Evolutionary conservation across 2,113 vertebrate genomes (phyloP).

Genomic region (Brachypodius melanocephalos): DNA sequence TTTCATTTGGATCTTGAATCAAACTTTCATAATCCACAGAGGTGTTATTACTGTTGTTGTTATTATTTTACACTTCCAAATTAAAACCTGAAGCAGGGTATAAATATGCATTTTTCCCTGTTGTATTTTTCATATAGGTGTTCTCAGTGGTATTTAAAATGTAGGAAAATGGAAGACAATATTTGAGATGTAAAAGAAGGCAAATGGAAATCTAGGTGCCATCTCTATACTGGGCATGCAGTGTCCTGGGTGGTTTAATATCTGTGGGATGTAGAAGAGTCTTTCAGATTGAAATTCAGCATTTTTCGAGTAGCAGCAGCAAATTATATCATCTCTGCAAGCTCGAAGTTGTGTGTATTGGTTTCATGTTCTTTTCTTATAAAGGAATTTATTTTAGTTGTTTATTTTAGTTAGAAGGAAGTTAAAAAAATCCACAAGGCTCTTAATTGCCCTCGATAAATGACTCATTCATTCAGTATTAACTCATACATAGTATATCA

Average conservation of each 20-base stretch:
- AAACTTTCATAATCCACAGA: neutral
- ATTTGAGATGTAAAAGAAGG: neutral
- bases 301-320: neutral
- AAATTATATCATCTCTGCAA: neutral
- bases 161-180: neutral
- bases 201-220: neutral
- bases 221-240: neutral
- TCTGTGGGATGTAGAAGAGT: neutral
- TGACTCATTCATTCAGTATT: neutral
- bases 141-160: neutral
- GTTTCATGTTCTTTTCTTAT: neutral
- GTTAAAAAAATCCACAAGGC: neutral
- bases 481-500: conserved; percentile 29
- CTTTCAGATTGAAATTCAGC: neutral
- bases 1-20: neutral
- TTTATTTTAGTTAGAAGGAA: conserved; percentile 15
- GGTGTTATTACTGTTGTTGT: neutral
- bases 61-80: neutral
- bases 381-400: neutral
- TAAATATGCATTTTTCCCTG: neutral
- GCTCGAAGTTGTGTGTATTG: neutral
- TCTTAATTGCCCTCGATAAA: neutral
- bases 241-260: neutral
- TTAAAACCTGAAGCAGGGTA: neutral
- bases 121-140: neutral